A percentile compares a stretch with the other conserved stretches of the same genome.
Evolutionary conservation across 92 coral and sea anemone species (phyloP).

Genomic region (Palythoa grandis): DNA sequence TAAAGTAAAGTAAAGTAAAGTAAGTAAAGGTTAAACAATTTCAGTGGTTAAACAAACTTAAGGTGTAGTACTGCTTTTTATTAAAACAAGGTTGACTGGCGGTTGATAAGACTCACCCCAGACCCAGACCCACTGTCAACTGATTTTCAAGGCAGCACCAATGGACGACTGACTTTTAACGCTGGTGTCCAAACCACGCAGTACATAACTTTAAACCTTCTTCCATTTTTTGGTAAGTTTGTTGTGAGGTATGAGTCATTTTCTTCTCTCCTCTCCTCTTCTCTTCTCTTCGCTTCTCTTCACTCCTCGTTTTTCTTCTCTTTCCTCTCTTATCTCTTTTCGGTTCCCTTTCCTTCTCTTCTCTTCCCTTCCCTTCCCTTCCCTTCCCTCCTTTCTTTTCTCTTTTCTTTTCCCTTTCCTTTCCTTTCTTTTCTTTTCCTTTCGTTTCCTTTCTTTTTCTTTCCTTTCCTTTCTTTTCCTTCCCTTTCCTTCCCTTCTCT

Average conservation of each 20-base stretch:
- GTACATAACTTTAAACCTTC: constrained; percentile 55
- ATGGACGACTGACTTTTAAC: constrained; percentile 56
- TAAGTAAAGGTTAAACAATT: too few relatives aligned
- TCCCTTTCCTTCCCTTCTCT: too few relatives aligned
- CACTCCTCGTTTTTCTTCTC: too few relatives aligned
- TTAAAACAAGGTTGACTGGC: constrained; percentile 70
- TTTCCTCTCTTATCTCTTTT: too few relatives aligned
- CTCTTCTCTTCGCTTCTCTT: background rate
- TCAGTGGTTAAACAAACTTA: too few relatives aligned
- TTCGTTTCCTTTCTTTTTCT: too few relatives aligned
- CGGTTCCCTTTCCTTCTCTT: too few relatives aligned
- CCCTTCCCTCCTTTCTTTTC: background rate
- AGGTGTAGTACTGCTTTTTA: background rate
- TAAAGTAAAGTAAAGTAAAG: too few relatives aligned
- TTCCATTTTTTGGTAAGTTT: constrained; percentile 66
- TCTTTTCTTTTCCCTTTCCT: background rate
- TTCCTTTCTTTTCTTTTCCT: too few relatives aligned
- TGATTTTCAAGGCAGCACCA: constrained; percentile 71
- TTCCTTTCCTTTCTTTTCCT: background rate
- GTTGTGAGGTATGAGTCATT: background rate
- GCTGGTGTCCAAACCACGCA: constrained; percentile 47
- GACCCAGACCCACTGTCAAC: constrained; percentile 50
- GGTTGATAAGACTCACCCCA: constrained; percentile 56
- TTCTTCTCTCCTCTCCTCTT: background rate
- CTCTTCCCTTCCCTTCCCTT: background rate